Evolutionary conservation across 2,797 vertebrate species (phyloP), one percentile per base, ranked within the genome.

Genomic region (Acipenser oxyrinchus): DNA sequence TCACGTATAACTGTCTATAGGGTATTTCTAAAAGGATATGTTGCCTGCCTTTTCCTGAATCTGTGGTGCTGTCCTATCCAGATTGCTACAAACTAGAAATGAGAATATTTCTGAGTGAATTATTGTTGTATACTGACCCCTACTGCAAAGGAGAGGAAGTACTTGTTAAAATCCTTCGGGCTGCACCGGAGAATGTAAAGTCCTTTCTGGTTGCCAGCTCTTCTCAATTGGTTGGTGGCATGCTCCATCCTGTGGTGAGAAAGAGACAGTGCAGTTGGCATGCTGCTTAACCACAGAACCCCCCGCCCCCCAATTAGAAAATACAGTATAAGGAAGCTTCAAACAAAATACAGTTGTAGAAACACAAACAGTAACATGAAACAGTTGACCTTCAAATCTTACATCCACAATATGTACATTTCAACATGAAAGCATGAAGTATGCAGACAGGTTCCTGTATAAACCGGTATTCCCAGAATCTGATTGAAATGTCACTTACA

Each of bases 101-200:
- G 15, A 58, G 55, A 58, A 58, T 7, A 13, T 13, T 7, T 7
- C 55, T n/a, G 55, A 13, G 12, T 63, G 67, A 67, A 69, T 68
- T 69, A 64, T 57, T 51, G 10, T 66, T 51, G 67, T 13, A 79
- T 73, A 90, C 91, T 91, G 80, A 97, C 96, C 93, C 92, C 93
- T 11, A 99, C 79, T 37, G 93, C 91, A 81, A 99, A 97, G 11
- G 95, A 98, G 83, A 99, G 90, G 76, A 97, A 97, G 79, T 93
- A 99, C 62, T 93, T 96, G 79, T 95, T 89, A 62, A 95, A 98
- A 70, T 98, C 95, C 76, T 92, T 95, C 69, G 97, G 93, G 79
- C 94, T 97, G 80, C 92, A 93, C 62, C 95, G 94, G 67, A 99
- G 90, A 72, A 99, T 91, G 66, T 95, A 98, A 64, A 93, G 79